phyloP scores from a whole-genome alignment of 2,113 vertebrate species.

The Cyanistes caeruleus region DNA sequence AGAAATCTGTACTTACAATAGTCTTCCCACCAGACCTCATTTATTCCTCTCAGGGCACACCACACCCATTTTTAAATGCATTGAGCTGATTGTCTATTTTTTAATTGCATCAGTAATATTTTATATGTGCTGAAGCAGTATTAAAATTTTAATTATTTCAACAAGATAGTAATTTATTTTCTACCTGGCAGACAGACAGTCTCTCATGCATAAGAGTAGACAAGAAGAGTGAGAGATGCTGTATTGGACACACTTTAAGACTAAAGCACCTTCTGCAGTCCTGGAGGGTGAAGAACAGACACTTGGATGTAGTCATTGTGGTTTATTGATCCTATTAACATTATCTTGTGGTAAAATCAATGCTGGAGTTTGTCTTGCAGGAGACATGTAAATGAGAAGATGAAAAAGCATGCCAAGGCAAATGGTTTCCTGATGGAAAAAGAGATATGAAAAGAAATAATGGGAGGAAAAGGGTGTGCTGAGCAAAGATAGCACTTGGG shows the following conservation, averaged over 20 bases:
- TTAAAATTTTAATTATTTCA: conserved; percentile 63
- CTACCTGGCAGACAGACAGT: conserved; percentile 28
- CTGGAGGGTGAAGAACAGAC: conserved; percentile 58
- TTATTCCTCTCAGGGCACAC: background rate
- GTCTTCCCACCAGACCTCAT: background rate
- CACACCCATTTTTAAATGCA: background rate
- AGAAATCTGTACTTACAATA: background rate
- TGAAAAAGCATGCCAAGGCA: conserved; percentile 65
- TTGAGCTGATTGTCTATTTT: conserved; percentile 40
- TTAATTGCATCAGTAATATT: conserved; percentile 73
- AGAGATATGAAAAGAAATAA: conserved; percentile 32
- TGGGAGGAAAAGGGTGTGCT: background rate
- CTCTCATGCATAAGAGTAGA: conserved; percentile 12
- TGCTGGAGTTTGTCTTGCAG: conserved; percentile 73
- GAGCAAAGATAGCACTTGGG: background rate
- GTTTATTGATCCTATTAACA: conserved; percentile 82
- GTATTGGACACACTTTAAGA: background rate
- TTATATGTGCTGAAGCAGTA: conserved; percentile 61
- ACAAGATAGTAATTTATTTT: conserved; percentile 48
- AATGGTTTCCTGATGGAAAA: conserved; percentile 68
- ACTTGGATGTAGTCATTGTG: conserved; percentile 67
- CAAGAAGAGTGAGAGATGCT: background rate
- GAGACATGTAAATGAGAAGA: conserved; percentile 74
- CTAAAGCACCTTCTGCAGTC: conserved; percentile 28
- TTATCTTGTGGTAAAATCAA: conserved; percentile 77